Percentiles rank a stretch among this genome's conserved stretches.
phyloP scores from a whole-genome alignment of 2,113 vertebrate genomes.

The Lophura nycthemera region DNA sequence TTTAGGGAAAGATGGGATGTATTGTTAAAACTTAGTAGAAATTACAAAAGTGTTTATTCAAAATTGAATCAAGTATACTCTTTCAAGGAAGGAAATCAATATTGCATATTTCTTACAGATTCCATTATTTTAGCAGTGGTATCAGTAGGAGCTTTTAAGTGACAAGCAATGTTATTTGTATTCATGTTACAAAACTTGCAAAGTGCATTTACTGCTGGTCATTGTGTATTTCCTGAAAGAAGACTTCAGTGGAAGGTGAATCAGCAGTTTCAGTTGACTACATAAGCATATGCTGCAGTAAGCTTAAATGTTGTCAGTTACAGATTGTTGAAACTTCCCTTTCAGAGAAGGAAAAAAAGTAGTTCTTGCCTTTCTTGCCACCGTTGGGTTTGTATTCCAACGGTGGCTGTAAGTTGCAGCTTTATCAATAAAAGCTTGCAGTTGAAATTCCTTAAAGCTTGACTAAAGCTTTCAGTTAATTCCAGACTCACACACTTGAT shows the following conservation, averaged over 20 bases:
- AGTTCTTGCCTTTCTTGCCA: not conserved
- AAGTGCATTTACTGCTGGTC: not conserved
- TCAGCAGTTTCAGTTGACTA: constrained; percentile 28
- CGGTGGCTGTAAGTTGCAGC: not conserved
- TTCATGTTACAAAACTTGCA: not conserved
- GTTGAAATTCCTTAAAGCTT: constrained; percentile 8
- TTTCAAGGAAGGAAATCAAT: not conserved
- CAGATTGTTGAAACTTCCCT: constrained; percentile 35
- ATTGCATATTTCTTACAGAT: not conserved
- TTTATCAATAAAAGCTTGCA: constrained; percentile 19
- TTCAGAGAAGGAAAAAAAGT: not conserved
- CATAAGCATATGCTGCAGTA: not conserved
- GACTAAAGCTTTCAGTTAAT: not conserved
- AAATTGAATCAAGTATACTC: not conserved
- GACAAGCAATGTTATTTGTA: not conserved
- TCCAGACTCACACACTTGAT: not conserved
- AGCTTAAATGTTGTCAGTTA: not conserved
- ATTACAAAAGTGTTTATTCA: not conserved
- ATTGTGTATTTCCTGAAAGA: not conserved
- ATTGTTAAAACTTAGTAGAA: not conserved
- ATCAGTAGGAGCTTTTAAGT: not conserved
- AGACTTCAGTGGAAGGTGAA: not conserved
- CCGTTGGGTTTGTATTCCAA: not conserved
- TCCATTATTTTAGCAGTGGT: not conserved
- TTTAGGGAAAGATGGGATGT: not conserved